These are phyloP conservation scores for Gallinago paraguaiae DNA, from an alignment of 2,113 vertebrate species.

Conservation along the genomic window DNA sequence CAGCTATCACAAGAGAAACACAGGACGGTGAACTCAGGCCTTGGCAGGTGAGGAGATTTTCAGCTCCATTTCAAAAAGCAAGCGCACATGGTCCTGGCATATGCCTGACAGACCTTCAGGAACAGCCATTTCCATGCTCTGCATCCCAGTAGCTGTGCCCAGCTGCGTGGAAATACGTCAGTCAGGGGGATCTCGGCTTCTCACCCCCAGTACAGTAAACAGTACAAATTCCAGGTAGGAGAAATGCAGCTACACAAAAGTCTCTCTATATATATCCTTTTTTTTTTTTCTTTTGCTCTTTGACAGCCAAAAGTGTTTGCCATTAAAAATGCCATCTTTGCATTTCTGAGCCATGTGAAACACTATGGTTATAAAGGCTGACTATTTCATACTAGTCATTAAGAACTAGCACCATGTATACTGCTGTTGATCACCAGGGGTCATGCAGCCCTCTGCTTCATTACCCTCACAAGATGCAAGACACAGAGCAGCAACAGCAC, in stretches of 20 bases:
- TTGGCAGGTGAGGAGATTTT: constrained; percentile 47
- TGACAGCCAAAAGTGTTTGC: background rate
- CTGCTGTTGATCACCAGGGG: background rate
- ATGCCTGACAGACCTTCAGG: background rate
- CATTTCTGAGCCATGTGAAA: background rate
- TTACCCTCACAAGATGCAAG: constrained; percentile 34
- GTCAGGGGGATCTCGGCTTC: background rate
- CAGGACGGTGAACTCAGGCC: background rate
- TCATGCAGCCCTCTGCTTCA: constrained; percentile 42
- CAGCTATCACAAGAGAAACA: constrained; percentile 23
- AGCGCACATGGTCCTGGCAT: background rate
- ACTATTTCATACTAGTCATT: constrained; percentile 15
- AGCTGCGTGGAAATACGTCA: background rate
- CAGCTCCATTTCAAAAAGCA: constrained; percentile 29
- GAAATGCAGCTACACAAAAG: background rate
- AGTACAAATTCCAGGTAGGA: background rate
- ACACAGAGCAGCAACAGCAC: constrained; percentile 34
- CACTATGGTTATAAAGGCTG: background rate
- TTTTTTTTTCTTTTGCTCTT: background rate
- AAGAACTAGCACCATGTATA: background rate
- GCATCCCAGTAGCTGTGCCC: background rate
- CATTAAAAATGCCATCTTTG: background rate
- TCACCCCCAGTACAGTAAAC: background rate
- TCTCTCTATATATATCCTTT: background rate
- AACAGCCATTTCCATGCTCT: background rate